Percentiles rank a stretch among this genome's conserved stretches.
phyloP scores from a whole-genome alignment of 1,140 invertebrate species.

The Acromyrmex heyeri region DNA sequence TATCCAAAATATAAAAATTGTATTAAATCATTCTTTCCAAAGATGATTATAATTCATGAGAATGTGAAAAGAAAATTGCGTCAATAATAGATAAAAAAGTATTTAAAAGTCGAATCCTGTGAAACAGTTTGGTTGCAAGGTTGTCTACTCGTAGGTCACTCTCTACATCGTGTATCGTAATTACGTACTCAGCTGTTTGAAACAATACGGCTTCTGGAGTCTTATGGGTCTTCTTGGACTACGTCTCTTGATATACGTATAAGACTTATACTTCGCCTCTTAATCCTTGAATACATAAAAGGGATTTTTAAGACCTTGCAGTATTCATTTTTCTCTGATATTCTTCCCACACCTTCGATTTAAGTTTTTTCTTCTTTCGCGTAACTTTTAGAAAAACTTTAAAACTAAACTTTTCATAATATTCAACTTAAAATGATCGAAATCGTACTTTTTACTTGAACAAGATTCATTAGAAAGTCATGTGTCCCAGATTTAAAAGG shows the following conservation, averaged over 20 bases:
- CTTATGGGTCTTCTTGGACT: slow-evolving; percentile 80
- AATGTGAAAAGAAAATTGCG: neutral
- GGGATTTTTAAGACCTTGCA: neutral
- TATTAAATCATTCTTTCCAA: neutral
- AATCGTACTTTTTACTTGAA: slow-evolving; percentile 5
- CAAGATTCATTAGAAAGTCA: slow-evolving; percentile 13
- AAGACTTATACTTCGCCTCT: neutral
- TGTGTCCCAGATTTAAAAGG: neutral
- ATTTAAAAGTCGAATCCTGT: neutral
- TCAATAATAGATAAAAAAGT: slow-evolving; percentile 30
- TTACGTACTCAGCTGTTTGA: slow-evolving; percentile 75
- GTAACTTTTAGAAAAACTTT: neutral
- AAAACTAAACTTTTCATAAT: slow-evolving; percentile 26
- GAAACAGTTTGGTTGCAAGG: neutral
- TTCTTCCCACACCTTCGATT: neutral
- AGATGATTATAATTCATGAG: neutral
- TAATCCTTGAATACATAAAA: neutral
- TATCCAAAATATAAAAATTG: neutral
- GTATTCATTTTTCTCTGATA: slow-evolving; percentile 3
- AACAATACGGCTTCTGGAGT: slow-evolving; percentile 81
- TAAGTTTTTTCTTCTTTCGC: neutral
- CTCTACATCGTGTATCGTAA: slow-evolving; percentile 46
- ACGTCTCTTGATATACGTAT: slow-evolving; percentile 18
- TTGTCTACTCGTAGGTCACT: slow-evolving; percentile 5
- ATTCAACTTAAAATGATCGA: slow-evolving; percentile 6